phyloP scores from a whole-genome alignment of 2,113 vertebrate genomes.

The Tragulus kanchil region DNA sequence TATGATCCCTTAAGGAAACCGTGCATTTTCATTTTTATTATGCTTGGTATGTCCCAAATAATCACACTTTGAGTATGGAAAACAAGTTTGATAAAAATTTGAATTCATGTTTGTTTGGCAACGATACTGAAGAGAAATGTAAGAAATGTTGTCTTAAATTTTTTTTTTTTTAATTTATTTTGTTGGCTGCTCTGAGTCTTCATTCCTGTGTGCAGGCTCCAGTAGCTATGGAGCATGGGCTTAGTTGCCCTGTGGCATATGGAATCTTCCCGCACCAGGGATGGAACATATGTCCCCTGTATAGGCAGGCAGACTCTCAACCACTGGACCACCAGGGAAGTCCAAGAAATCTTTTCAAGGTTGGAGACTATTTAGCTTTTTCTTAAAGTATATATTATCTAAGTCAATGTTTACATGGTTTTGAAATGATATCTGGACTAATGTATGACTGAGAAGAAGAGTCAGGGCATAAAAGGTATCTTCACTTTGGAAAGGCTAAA shows the following conservation, averaged over 20 bases:
- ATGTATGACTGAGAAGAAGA: constrained; percentile 38
- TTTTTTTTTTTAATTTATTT: background rate
- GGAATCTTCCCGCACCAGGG: background rate
- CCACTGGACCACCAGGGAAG: background rate
- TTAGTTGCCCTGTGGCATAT: background rate
- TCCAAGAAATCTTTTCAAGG: constrained; percentile 22
- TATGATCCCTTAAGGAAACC: background rate
- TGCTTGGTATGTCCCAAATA: constrained; percentile 44
- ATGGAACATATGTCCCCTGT: background rate
- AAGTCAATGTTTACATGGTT: background rate
- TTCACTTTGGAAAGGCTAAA: constrained; percentile 42
- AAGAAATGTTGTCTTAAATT: background rate
- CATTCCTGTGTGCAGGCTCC: background rate
- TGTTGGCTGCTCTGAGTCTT: background rate
- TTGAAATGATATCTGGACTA: background rate
- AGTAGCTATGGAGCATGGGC: accelerated
- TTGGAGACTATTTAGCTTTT: background rate
- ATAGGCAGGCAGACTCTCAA: background rate
- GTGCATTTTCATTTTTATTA: constrained; percentile 42
- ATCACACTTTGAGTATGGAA: constrained; percentile 10
- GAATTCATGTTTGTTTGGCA: constrained; percentile 57
- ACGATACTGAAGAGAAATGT: constrained; percentile 17
- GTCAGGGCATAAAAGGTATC: background rate
- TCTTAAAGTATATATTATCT: background rate
- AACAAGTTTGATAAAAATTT: constrained; percentile 39